Conservation (phyloP, 2,797 vertebrate genomes). For the Sebastes matsubarae region DNA sequence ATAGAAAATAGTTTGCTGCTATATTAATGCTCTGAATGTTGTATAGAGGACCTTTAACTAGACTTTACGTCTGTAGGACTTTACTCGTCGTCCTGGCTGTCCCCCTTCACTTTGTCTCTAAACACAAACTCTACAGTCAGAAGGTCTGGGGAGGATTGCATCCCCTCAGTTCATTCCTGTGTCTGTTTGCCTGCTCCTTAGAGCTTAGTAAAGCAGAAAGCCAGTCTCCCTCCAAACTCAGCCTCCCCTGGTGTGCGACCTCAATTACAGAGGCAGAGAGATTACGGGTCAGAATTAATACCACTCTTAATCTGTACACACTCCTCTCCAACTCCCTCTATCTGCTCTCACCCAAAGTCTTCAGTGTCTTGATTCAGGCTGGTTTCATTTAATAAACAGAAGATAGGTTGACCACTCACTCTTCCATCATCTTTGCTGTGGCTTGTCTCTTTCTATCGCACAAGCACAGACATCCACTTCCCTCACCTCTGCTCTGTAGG, state of each 20-base stretch:
- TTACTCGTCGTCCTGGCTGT: conserved; percentile 2
- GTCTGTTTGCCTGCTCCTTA: conserved; percentile 56
- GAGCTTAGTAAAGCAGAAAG: conserved; percentile 67
- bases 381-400: conserved; percentile 64
- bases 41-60: not conserved
- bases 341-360: conserved; percentile 39
- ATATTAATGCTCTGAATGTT: not conserved
- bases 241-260: conserved; percentile 76
- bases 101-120: conserved; percentile 34
- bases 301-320: conserved; percentile 76
- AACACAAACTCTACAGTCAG: conserved; percentile 39
- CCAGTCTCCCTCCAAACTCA: conserved; percentile 63
- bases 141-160: conserved; percentile 39
- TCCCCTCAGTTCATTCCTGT: conserved; percentile 50
- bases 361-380: conserved; percentile 44
- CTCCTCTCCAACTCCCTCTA: conserved; percentile 42
- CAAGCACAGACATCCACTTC: conserved; percentile 1
- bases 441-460: conserved; percentile 24
- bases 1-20: not conserved
- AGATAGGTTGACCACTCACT: conserved; percentile 28
- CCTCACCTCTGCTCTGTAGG: not conserved
- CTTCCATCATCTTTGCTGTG: conserved; percentile 7
- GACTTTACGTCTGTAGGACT: not conserved
- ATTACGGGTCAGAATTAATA: conserved; percentile 82
- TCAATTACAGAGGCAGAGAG: conserved; percentile 81